A percentile compares a stretch with the other conserved stretches of the same genome.
Evolutionary conservation across 2,888 invertebrate genomes (phyloP).

Genomic region (Drosophila putrida): DNA sequence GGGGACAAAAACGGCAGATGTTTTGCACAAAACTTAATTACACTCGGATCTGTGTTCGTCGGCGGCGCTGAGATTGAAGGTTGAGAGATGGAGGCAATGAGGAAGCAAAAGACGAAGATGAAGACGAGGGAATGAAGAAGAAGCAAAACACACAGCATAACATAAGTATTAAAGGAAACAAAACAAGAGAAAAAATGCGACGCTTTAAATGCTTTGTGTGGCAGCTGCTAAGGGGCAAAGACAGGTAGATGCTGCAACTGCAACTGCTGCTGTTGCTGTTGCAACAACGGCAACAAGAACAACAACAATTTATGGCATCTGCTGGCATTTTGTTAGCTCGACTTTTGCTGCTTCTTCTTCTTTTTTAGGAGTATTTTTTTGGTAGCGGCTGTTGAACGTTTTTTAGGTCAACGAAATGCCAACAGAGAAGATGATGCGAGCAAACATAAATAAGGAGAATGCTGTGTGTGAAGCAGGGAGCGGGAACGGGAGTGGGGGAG

Average conservation of each 20-base stretch:
- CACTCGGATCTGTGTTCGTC: slow-evolving; percentile 62
- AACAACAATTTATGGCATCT: slow-evolving; percentile 68
- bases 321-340: slow-evolving; percentile 65
- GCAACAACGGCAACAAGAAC: slow-evolving; percentile 45
- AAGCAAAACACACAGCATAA: slow-evolving; percentile 1
- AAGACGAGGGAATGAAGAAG: not conserved
- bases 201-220: slow-evolving; percentile 47
- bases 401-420: slow-evolving; percentile 81
- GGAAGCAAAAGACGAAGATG: slow-evolving; percentile 1
- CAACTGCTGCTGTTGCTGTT: slow-evolving; percentile 33
- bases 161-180: slow-evolving; percentile 17
- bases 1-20: slow-evolving; percentile 67
- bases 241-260: slow-evolving; percentile 67
- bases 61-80: slow-evolving; percentile 74
- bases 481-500: slow-evolving; percentile 4
- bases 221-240: slow-evolving; percentile 40
- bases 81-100: slow-evolving; percentile 45
- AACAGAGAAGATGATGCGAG: slow-evolving; percentile 70
- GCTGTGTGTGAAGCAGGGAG: slow-evolving; percentile 57
- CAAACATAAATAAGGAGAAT: slow-evolving; percentile 70
- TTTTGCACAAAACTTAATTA: slow-evolving; percentile 77
- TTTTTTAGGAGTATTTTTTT: slow-evolving; percentile 23
- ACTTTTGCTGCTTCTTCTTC: slow-evolving; percentile 25
- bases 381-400: slow-evolving; percentile 72
- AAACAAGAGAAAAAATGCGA: slow-evolving; percentile 36